Conservation (phyloP, 64 coral and sea anemone species). For the Hydrozoanthus tunicans region DNA sequence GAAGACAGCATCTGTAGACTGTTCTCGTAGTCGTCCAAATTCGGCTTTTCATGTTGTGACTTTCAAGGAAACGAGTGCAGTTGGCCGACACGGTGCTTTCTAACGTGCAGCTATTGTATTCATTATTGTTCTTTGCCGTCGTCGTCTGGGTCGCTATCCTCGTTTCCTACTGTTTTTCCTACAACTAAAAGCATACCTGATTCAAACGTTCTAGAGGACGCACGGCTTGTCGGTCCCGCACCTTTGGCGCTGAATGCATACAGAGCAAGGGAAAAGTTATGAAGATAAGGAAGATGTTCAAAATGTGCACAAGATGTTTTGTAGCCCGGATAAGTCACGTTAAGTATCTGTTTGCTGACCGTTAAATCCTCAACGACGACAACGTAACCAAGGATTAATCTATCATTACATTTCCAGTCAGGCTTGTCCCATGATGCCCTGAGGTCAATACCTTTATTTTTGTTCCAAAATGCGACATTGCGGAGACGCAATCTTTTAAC, state of each 20-base stretch:
- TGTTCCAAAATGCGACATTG: slow-evolving; percentile 16
- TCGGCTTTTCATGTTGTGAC: too few relatives aligned
- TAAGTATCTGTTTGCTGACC: not conserved
- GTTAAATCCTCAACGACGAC: slow-evolving; percentile 6
- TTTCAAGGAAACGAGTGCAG: too few relatives aligned
- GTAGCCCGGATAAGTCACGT: not conserved
- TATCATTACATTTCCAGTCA: not conserved
- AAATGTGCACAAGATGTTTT: not conserved
- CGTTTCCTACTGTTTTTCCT: too few relatives aligned
- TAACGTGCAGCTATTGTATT: too few relatives aligned
- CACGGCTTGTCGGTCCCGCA: not conserved
- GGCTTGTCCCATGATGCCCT: slow-evolving; percentile 23
- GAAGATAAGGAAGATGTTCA: not conserved
- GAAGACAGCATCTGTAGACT: too few relatives aligned
- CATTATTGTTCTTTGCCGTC: too few relatives aligned
- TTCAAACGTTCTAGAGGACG: not conserved
- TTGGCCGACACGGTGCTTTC: too few relatives aligned
- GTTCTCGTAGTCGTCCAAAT: too few relatives aligned
- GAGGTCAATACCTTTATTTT: not conserved
- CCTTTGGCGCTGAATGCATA: slow-evolving; percentile 10
- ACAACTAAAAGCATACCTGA: not conserved
- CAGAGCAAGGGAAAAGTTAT: slow-evolving; percentile 4
- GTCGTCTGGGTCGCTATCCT: too few relatives aligned
- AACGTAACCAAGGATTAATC: slow-evolving; percentile 27
- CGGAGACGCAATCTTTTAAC: not conserved